Base-by-base conservation (phyloP, 2,113 vertebrate species). In the Lophotis ruficrista region DNA sequence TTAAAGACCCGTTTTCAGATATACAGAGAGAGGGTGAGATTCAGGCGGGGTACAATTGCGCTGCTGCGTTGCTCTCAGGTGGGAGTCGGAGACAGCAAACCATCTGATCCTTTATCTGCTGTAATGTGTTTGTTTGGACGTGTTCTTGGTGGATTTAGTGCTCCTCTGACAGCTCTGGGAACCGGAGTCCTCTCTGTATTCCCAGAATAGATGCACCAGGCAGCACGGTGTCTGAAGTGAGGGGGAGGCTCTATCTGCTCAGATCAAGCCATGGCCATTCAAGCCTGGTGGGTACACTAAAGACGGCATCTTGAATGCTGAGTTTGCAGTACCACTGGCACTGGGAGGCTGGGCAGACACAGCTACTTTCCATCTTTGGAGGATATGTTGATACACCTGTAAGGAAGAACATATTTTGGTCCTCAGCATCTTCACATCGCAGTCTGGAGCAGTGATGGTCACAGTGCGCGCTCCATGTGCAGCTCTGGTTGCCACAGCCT, bases 131-230 rank as follows among this genome's bases (percentile, higher is more conserved):
- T 69, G 77, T 66, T 50, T 70, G 86, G 60, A 81, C 27, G 2
- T 65, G 75, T 15, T 78, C 65, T 84, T 14, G 20, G 22, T 3
- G 90, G 91, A 56, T 54, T 43, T 18, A 19, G 91, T 25, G 77
- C 75, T 56, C 72, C 70, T 66, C 81, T 71, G 83, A 33, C 89
- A 96, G 81, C 89, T 77, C 92, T 91, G 94, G 94, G 94, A 94
- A 71, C 48, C 0, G 0, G 6, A 56, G 19, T 4, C 22, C 41
- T 31, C 0, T 0, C 7, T 7, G 47, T 3, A 7, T 86, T 66
- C 69, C 82, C 80, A 79, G 86, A 48, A 58, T 2, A 57, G 77
- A 50, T 1, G 48, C 38, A 24, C 9, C 35, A 21, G 94, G 89
- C 88, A 69, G 33, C 0, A 10, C 54, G 3, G 18, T 4, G 51